phyloP scores from a whole-genome alignment of 2,113 vertebrate species.

The Nipponia nippon region DNA sequence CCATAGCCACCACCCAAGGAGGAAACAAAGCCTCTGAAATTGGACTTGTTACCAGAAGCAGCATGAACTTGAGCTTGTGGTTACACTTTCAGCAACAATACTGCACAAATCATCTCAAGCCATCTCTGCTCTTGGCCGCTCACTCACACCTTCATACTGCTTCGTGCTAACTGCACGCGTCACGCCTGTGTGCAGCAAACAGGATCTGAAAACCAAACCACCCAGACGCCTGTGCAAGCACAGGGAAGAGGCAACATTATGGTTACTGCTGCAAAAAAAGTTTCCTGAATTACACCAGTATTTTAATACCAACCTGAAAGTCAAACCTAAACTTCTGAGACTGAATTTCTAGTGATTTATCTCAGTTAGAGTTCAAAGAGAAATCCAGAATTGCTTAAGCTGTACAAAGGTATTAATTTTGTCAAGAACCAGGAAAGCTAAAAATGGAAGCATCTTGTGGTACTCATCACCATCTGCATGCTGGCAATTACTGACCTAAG shows the following conservation, averaged over 20 bases:
- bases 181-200: not conserved
- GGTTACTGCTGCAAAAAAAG: not conserved
- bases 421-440: not conserved
- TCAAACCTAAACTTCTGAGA: not conserved
- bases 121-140: not conserved
- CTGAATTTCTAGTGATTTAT: not conserved
- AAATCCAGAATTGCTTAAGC: not conserved
- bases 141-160: not conserved
- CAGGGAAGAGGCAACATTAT: not conserved
- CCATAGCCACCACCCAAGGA: not conserved
- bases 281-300: not conserved
- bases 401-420: not conserved
- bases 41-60: not conserved
- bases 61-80: not conserved
- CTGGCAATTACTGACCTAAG: not conserved
- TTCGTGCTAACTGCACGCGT: rapidly evolving
- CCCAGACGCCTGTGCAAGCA: not conserved
- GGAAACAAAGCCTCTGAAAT: not conserved
- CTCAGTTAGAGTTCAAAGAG: not conserved
- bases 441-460: not conserved
- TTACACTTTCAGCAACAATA: not conserved
- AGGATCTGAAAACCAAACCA: not conserved
- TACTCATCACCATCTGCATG: not conserved
- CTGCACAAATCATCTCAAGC: not conserved
- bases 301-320: not conserved